phyloP scores from a whole-genome alignment of 2,888 invertebrate species.

The Archaeoteleia sp. region DNA sequence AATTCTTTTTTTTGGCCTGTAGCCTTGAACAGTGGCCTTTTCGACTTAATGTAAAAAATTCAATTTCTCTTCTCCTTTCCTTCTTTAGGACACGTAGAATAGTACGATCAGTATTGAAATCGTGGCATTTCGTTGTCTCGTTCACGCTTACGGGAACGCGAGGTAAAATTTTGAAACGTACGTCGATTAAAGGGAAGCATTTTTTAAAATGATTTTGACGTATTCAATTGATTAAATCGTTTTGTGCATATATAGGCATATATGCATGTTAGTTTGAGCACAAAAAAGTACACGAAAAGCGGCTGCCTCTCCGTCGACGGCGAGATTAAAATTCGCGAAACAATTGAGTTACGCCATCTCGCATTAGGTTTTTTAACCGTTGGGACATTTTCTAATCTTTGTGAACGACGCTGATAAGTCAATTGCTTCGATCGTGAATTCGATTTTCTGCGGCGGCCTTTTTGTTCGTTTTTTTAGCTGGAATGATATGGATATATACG shows the following conservation, averaged over 20 bases:
- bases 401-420: conserved; percentile 1
- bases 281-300: too few relatives aligned
- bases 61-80: conserved; percentile 2
- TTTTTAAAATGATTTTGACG: too few relatives aligned
- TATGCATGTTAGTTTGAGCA: too few relatives aligned
- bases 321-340: too few relatives aligned
- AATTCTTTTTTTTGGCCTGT: conserved; percentile 66
- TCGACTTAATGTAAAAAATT: conserved; percentile 66
- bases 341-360: not conserved
- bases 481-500: conserved; percentile 21
- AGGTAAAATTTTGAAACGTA: not conserved
- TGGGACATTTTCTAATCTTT: not conserved
- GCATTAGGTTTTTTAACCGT: conserved; percentile 3
- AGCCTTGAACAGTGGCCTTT: conserved; percentile 73
- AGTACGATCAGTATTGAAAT: conserved; percentile 43
- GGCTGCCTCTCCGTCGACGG: too few relatives aligned
- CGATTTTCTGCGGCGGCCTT: not conserved
- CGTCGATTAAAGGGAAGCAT: conserved; percentile 1
- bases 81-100: conserved; percentile 23
- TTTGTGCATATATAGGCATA: too few relatives aligned
- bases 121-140: conserved; percentile 6
- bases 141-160: not conserved
- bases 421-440: not conserved
- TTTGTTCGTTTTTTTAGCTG: conserved; percentile 16
- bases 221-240: too few relatives aligned